Base-by-base conservation (phyloP, 2,113 vertebrate genomes). In the Daboia siamensis region DNA sequence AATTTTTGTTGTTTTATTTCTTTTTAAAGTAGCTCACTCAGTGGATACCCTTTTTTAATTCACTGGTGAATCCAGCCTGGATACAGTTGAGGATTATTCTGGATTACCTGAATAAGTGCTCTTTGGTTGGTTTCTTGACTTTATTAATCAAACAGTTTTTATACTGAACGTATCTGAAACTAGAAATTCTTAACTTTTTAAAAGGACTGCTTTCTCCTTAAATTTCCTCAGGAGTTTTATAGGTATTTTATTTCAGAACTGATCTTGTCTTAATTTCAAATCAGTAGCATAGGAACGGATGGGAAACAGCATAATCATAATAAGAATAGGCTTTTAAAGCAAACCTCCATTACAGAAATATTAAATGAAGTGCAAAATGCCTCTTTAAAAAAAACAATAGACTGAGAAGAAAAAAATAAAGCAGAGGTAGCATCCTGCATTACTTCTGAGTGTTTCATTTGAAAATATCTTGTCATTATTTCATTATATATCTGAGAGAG, bases 381-480 rank as follows among this genome's bases (percentile, higher is more conserved):
- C 85, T 94, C 87, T 90, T 64, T 33, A 94, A 95, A 91, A 74
- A 91, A 89, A 92, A 57, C 94, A 94, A 93, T 55, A 85, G 92
- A 94, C 44, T 90, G 91, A 90, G n/a, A 93, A 59, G 23, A 87
- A 39, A 91, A 29, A 92, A 51, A 11, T 33, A 74, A 74, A 17
- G 80, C 5, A 87, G 1, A 54, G 93, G 88, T 51, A 91, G 87
- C 85, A 52, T 95, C 91, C 90, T 85, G 39, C 59, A 29, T 44
- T 94, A 44, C 91, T 91, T 20, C 89, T 61, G 94, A 96, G 92
- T n/a, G 91, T 51, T 55, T 59, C 26, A 87, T 29, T 93, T 95
- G 55, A 93, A 87, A 96, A 94, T 74, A 93, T 94, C 90, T 94
- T 64, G 56, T 87, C 93, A 89, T 93, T 93, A 89, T 89, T 90